Base-by-base conservation (phyloP, 2,797 vertebrate genomes). In the Protosalanx chinensis region DNA sequence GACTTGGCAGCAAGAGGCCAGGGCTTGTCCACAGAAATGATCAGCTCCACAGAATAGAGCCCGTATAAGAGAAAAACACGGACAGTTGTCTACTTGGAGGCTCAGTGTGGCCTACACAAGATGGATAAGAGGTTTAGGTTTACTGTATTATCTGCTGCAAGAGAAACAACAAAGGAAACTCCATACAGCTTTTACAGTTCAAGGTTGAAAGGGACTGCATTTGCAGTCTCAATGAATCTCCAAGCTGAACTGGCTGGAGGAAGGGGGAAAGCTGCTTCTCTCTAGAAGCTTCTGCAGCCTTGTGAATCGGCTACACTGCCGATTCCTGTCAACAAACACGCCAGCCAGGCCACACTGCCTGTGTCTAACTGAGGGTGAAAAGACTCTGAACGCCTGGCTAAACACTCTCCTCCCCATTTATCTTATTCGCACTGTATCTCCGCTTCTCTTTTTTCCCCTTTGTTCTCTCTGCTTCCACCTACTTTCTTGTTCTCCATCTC, bases 341-440 rank as follows among this genome's bases (percentile, higher is more conserved):
- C 76, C 70, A 59, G 60, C 68, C 75, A 76, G 74, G 64, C 65
- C 60, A 16, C 73, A 63, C 63, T 71, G 72, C 66, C 70, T 72
- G 63, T 63, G 75, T 69, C 77, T 79, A 84, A 84, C 71, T 72
- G 70, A 80, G 73, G 71, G 72, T 81, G 77, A 83, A 84, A 77
- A 84, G 70, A 68, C 69, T 76, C 76, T 79, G 72, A 84, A 82
- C 63, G 78, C 62, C 59, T 71, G 53, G 56, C 64, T 84, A 76
- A 76, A n/a, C n/a, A 53, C 70, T 30, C 35, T 30, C 35, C n/a
- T 18, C 57, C 30, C 51, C 59, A 62, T 46, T 63, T 57, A 16
- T 64, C 41, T 63, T 32, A 37, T 27, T 67, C 69, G 68, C 5
- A 1, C 46, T 67, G 33, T 70, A 27, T 35, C 18, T 65, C 59